phyloP scores from a whole-genome alignment of 2,797 vertebrate genomes.

The Arrhamphus sclerolepis region DNA sequence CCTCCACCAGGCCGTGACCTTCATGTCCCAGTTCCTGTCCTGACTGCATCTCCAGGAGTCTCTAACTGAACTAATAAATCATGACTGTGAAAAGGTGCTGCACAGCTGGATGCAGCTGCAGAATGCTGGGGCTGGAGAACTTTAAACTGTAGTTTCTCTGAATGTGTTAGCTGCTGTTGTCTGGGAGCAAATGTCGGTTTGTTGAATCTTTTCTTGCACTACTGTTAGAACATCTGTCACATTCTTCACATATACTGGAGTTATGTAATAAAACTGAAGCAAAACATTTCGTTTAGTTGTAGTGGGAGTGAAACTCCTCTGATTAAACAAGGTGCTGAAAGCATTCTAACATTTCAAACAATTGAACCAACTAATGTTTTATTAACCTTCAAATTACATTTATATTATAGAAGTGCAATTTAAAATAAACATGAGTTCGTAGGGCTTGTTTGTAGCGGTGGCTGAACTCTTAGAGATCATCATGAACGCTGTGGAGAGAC shows the following conservation, averaged over 20 bases:
- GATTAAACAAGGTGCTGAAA: too few relatives aligned
- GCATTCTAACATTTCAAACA: too few relatives aligned
- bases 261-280: constrained; percentile 57
- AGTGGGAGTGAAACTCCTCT: too few relatives aligned
- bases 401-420: too few relatives aligned
- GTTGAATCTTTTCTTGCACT: constrained; percentile 51
- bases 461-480: too few relatives aligned
- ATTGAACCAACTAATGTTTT: too few relatives aligned
- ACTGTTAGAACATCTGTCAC: constrained; percentile 32
- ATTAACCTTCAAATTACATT: too few relatives aligned
- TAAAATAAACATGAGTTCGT: too few relatives aligned
- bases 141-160: constrained; percentile 21
- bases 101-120: constrained; percentile 21
- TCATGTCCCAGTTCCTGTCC: constrained; percentile 75
- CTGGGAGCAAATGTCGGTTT: constrained; percentile 47
- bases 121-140: constrained; percentile 12
- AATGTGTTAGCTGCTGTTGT: constrained; percentile 23
- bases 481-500: too few relatives aligned
- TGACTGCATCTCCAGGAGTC: constrained; percentile 32
- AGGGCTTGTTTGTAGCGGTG: too few relatives aligned
- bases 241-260: constrained; percentile 26
- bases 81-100: constrained; percentile 68
- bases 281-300: constrained; percentile 18
- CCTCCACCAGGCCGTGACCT: constrained; percentile 77
- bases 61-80: constrained; percentile 32